Evolutionary conservation across 2,797 vertebrate genomes (phyloP), one percentile per base, ranked within the genome.

Genomic region (Taenioides sp.): DNA sequence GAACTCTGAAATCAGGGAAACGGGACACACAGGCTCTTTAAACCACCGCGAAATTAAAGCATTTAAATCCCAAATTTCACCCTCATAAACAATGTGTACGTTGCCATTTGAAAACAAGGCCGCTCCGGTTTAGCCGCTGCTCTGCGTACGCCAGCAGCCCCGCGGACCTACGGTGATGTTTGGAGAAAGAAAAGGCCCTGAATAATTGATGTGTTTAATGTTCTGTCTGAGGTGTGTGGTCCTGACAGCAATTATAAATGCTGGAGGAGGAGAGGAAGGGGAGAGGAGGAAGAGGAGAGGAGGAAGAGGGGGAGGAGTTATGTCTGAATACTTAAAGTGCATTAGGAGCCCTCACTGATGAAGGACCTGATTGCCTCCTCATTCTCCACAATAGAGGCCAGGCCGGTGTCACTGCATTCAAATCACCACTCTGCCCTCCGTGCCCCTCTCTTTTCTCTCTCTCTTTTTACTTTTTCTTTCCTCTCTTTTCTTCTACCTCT

Each of bases 231-330:
- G 97, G 98, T 99, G 98, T 99, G 96, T 95, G 96, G 96, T 96
- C 97, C 96, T 97, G 97, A 97, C 97, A 97, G 97, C 98, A 99
- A 99, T 99, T 99, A 99, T 98, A 98, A 98, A 99, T 98, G 97
- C 97, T 97, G 20, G 18, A 43, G 12, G 2, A 4, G 5, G 14
- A 11, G 14, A 47, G 40, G 16, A 16, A 14, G 43, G 16, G 43
- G 14, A 95, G 4, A 16, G 43, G 43, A 47, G 43, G 14, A 95
- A 95, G 94, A 97, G 96, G 96, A 99, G 98, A 47, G 14, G 16
- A 17, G 43, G 16, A 16, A 16, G 43, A 16, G 43, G 43, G 95
- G 95, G 94, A 97, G 96, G 96, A 99, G 98, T 98, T 97, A 98
- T 97, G 96, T 96, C 96, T 93, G 97, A 99, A 97, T 96, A 96